These are phyloP conservation scores for Scyliorhinus canicula DNA, from an alignment of 2,797 vertebrate genomes.

Conservation along the genomic window DNA sequence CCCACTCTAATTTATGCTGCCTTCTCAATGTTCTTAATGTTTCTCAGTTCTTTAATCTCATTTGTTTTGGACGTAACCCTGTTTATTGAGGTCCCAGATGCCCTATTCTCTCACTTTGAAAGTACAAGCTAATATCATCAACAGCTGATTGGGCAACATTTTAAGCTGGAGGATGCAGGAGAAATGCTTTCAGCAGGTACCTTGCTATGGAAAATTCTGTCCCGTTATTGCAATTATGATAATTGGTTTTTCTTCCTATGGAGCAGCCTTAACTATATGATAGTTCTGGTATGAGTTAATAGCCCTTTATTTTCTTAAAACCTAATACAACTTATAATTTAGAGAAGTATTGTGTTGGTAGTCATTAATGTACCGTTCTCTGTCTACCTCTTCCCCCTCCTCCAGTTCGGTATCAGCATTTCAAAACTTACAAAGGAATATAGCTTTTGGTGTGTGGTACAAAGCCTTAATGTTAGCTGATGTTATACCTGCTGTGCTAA, in stretches of 20 bases:
- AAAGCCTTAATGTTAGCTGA: neutral
- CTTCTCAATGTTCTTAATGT: neutral
- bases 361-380: neutral
- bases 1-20: neutral
- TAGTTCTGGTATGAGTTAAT: neutral
- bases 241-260: neutral
- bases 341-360: neutral
- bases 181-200: neutral
- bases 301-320: neutral
- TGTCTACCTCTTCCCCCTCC: neutral
- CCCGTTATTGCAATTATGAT: neutral
- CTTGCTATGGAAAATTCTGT: neutral
- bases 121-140: neutral
- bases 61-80: neutral
- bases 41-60: neutral
- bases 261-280: neutral
- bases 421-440: neutral
- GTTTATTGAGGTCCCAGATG: neutral
- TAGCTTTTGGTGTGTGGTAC: neutral
- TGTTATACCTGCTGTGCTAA: constrained; percentile 17
- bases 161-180: neutral
- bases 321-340: neutral
- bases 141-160: neutral
- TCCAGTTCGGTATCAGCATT: neutral
- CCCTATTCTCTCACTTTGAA: neutral